Percentiles rank a stretch among this genome's conserved stretches.
These are phyloP conservation scores for Linhomoeus sp. DNA, from an alignment of 2,888 invertebrate species.

Conservation along the genomic window DNA sequence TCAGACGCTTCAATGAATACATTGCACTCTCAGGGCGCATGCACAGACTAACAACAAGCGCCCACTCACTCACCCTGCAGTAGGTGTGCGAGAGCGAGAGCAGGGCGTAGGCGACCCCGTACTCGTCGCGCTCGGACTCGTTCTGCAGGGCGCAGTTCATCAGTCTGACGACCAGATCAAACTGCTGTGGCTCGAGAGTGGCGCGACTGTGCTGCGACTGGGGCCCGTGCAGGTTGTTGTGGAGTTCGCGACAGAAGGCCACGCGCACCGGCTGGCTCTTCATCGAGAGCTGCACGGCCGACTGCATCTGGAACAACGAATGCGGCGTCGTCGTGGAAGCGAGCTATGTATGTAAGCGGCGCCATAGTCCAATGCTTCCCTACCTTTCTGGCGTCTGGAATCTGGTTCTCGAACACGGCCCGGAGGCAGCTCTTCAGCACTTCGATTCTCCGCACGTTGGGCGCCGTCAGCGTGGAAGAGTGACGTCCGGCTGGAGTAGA, in stretches of 20 bases:
- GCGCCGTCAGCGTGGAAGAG: background rate
- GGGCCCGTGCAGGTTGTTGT: conserved; percentile 62
- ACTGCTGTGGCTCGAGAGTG: conserved; percentile 81
- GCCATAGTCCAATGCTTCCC: no score
- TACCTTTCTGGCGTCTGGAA: conserved; percentile 82
- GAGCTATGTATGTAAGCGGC: no score
- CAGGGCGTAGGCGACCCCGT: conserved; percentile 79
- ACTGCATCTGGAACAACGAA: conserved; percentile 58
- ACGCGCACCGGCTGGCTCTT: conserved; percentile 67
- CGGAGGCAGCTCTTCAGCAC: conserved; percentile 56
- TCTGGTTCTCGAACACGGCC: conserved; percentile 88
- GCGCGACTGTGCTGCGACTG: conserved; percentile 56
- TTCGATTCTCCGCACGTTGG: conserved; percentile 6
- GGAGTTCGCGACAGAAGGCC: conserved; percentile 65
- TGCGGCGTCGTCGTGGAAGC: no score
- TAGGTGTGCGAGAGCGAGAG: conserved; percentile 80
- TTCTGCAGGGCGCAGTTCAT: conserved; percentile 88
- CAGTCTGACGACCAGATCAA: conserved; percentile 70
- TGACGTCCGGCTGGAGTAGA: no score
- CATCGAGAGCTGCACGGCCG: conserved; percentile 71
- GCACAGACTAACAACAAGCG: background rate
- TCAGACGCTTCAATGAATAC: conserved; percentile 32
- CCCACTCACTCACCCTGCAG: conserved; percentile 42
- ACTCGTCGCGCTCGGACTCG: conserved; percentile 78
- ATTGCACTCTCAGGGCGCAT: background rate